These are phyloP conservation scores for Capromys pilorides DNA, from an alignment of 2,797 vertebrate species.

Conservation along the genomic window DNA sequence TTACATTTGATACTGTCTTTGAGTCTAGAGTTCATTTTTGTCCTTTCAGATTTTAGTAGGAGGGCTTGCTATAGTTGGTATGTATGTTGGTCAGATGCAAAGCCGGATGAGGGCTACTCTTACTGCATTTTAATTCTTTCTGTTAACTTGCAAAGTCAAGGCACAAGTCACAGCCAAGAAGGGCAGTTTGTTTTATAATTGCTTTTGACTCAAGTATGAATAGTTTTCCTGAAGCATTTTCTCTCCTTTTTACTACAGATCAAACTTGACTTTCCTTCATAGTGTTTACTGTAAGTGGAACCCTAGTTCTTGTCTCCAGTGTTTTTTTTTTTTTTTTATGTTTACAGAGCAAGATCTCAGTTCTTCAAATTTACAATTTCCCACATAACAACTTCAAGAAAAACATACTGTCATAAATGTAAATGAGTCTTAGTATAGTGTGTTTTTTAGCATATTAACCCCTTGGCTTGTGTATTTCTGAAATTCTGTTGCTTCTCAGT, in stretches of 20 bases:
- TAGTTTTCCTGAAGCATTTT: conserved; percentile 17
- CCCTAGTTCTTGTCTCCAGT: background rate
- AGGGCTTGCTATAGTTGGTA: background rate
- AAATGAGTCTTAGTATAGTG: background rate
- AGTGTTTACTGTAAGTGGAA: background rate
- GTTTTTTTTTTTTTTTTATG: background rate
- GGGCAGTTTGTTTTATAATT: conserved; percentile 41
- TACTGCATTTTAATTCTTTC: background rate
- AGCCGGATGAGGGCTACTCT: background rate
- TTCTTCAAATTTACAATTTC: background rate
- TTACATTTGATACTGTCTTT: background rate
- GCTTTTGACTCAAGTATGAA: conserved; percentile 29
- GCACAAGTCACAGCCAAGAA: conserved; percentile 1
- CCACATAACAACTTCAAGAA: background rate
- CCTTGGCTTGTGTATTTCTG: background rate
- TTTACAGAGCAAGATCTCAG: background rate
- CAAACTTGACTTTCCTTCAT: background rate
- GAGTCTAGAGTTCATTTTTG: background rate
- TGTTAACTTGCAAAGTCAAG: conserved; percentile 1
- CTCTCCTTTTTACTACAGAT: background rate
- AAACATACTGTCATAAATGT: background rate
- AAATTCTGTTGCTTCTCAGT: background rate
- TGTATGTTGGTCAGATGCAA: background rate
- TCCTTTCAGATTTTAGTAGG: background rate
- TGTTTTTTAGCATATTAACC: background rate